Percentiles rank a stretch among this genome's conserved stretches.
Conservation (phyloP, 1,140 invertebrate species). For the Aplysia californica region DNA sequence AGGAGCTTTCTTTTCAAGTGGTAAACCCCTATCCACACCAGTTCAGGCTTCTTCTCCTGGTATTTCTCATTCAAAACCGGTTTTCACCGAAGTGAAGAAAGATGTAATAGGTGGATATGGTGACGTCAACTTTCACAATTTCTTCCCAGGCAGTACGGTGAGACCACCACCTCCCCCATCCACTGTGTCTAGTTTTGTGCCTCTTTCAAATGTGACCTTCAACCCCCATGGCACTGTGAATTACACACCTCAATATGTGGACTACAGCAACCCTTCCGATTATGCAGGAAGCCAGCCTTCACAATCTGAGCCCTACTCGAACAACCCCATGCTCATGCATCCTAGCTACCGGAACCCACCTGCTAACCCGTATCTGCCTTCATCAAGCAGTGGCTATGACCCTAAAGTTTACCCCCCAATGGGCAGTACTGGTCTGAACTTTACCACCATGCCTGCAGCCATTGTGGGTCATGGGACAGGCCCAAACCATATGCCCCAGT, state of each 20-base stretch:
- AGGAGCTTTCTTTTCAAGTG: neutral
- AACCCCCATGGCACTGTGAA: neutral
- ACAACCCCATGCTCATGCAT: neutral
- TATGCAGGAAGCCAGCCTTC: neutral
- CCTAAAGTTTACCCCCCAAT: slow-evolving; percentile 1
- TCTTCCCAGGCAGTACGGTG: neutral
- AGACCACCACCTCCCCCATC: slow-evolving; percentile 3
- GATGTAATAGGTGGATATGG: slow-evolving; percentile 7
- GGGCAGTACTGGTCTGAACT: neutral
- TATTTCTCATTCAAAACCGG: slow-evolving; percentile 16
- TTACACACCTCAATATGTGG: slow-evolving; percentile 5
- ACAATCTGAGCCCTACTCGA: neutral
- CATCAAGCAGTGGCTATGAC: neutral
- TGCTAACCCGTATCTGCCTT: neutral
- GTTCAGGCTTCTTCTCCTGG: slow-evolving; percentile 26
- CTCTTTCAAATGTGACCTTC: neutral
- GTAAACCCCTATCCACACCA: slow-evolving; percentile 5
- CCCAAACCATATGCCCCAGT: slow-evolving; percentile 4
- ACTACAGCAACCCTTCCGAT: neutral
- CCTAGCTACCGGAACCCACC: neutral
- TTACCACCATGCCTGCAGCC: too few relatives aligned
- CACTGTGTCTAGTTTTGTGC: neutral
- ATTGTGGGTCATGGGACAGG: neutral
- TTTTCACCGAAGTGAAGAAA: slow-evolving; percentile 17
- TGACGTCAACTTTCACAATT: neutral